Evolutionary conservation across 2,113 vertebrate species (phyloP), one percentile per base, ranked within the genome.

Genomic region (Takifugu bimaculatus): DNA sequence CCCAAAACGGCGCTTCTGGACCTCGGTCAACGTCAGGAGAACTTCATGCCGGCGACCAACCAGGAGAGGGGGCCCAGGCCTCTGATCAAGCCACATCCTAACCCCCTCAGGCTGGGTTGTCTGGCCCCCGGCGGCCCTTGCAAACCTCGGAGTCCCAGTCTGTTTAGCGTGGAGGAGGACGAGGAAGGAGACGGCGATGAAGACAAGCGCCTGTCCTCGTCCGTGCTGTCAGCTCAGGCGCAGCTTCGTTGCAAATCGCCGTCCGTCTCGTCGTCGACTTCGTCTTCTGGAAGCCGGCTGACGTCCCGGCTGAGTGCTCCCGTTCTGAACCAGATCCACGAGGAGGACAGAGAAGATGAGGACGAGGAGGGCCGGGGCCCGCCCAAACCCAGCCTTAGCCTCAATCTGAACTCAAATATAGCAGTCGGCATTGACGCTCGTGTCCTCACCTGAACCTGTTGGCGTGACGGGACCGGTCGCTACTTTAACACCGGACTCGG

Each of bases 251-350:
- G 93, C 63, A 98, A 98, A 75, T 26, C 72, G 47, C 78, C 84
- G 53, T 93, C 95, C 0, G 93, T 93, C 9, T 72, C 75, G 0
- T 63, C 72, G 0, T 74, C 80, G 47, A 85, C 90, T 1, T 93
- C 93, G 0, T 95, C 94, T 0, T 89, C 95, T 43, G 93, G 93
- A 65, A 97, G 94, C 64, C 92, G 96, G 0, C 89, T 99, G n/a
- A 94, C 96, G 0, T 97, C 95, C 0, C 84, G 96, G 1, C 97
- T 96, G 89, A 99, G 97, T 0, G 96, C 97, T 0, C 97, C 97
- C 0, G 93, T 99, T 26, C 93, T 99, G 54, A 98, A 99, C 78
- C 97, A 99, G 78, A 98, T 99, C 84, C 97, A 96, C 0, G 97
- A 99, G 11, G 97, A 98, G 0, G 95, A 97, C 88, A 94, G 92